Evolutionary conservation across 2,797 vertebrate genomes (phyloP).

Genomic region (Sebastes miniatus): DNA sequence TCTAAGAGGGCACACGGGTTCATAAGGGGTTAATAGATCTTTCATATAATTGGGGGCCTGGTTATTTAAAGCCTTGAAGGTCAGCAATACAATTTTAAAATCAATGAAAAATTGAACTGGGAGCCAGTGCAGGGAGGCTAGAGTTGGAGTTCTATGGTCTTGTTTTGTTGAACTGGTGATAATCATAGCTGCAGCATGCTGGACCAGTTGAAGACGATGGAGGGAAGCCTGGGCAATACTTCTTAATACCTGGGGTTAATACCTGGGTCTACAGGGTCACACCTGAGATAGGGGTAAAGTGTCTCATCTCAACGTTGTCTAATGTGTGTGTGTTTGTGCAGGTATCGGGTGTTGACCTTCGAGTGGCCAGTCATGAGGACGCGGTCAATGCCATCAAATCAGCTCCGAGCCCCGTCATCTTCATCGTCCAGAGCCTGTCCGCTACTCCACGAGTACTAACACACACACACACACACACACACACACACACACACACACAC

Average conservation of each 20-base stretch:
- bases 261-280: background rate
- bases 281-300: background rate
- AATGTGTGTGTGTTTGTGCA: constrained; percentile 17
- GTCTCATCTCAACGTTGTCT: background rate
- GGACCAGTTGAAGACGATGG: background rate
- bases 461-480: background rate
- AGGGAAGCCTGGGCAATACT: background rate
- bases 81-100: too few relatives aligned
- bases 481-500: background rate
- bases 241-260: too few relatives aligned
- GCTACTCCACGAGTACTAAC: constrained; percentile 85
- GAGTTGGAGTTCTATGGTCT: background rate
- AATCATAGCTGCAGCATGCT: background rate
- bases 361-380: constrained; percentile 89
- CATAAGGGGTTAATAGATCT: too few relatives aligned
- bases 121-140: too few relatives aligned
- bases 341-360: constrained; percentile 92
- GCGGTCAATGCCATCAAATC: constrained; percentile 92
- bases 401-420: constrained; percentile 89
- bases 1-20: too few relatives aligned
- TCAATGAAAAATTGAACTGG: too few relatives aligned
- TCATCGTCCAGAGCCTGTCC: constrained; percentile 91
- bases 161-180: background rate
- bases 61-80: too few relatives aligned
- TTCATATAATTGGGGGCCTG: too few relatives aligned